Percentiles rank a stretch among this genome's conserved stretches.
Evolutionary conservation across 2,888 invertebrate species (phyloP).

Genomic region (Vesta saturnalis): DNA sequence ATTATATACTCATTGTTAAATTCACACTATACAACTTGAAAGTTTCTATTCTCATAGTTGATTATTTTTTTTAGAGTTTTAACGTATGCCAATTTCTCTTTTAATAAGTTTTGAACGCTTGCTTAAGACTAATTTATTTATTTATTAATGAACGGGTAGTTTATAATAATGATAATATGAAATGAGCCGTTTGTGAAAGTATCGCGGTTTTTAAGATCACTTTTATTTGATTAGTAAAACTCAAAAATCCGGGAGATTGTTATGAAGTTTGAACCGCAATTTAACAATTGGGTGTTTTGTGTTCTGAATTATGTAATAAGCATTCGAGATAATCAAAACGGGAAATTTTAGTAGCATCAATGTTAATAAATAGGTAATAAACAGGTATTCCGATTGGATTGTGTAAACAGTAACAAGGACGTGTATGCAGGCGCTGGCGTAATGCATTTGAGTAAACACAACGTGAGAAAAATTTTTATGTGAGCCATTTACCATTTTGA

Average conservation of each 20-base stretch:
- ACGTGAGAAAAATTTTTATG: constrained; percentile 9
- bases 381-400: neutral
- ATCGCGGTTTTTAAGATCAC: no score
- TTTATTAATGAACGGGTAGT: neutral
- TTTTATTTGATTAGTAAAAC: no score
- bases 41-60: no score
- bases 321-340: neutral
- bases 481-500: no score
- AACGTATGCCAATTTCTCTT: neutral
- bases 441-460: constrained; percentile 5
- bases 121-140: no score
- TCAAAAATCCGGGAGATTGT: no score
- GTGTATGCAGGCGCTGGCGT: neutral
- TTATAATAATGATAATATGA: no score
- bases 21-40: no score
- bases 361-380: constrained; percentile 1
- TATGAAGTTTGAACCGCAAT: no score
- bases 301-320: no score
- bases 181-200: no score
- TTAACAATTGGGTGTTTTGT: no score
- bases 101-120: neutral
- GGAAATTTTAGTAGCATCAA: neutral
- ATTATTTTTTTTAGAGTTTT: neutral
- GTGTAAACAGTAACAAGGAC: neutral
- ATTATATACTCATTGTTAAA: neutral